Evolutionary conservation across 1,140 invertebrate species (phyloP).

Genomic region (Calephelis nemesis): DNA sequence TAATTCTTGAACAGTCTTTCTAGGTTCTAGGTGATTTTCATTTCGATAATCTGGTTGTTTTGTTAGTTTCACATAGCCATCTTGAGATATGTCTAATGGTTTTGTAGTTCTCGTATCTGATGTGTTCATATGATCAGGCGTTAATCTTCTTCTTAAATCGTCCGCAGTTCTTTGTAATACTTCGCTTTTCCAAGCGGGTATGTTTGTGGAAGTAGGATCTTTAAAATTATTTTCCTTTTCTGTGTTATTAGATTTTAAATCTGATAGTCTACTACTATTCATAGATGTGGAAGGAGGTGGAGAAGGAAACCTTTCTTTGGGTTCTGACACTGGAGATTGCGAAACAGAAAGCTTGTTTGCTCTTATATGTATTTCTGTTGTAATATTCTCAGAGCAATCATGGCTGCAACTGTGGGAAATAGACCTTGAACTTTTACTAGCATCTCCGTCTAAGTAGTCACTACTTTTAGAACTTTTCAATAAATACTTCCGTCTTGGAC

Average conservation of each 20-base stretch:
- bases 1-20: slow-evolving; percentile 81
- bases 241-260: slow-evolving; percentile 41
- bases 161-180: slow-evolving; percentile 72
- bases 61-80: slow-evolving; percentile 72
- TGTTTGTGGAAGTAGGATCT: slow-evolving; percentile 42
- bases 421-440: slow-evolving; percentile 51
- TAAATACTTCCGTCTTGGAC: slow-evolving; percentile 50
- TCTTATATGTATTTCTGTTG: slow-evolving; percentile 73
- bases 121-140: slow-evolving; percentile 61
- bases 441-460: slow-evolving; percentile 62
- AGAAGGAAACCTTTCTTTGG: slow-evolving; percentile 50
- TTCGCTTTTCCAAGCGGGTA: slow-evolving; percentile 67
- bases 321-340: slow-evolving; percentile 60
- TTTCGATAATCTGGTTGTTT: slow-evolving; percentile 59
- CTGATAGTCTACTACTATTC: slow-evolving; percentile 46
- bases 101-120: slow-evolving; percentile 53
- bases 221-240: not conserved
- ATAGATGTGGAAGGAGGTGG: slow-evolving; percentile 51
- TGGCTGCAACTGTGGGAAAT: slow-evolving; percentile 32
- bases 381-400: slow-evolving; percentile 60
- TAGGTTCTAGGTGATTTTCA: slow-evolving; percentile 46
- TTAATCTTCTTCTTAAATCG: slow-evolving; percentile 63
- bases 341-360: slow-evolving; percentile 61
- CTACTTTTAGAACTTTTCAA: slow-evolving; percentile 69
- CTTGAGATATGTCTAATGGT: slow-evolving; percentile 69